Base-by-base conservation (phyloP, 1,140 invertebrate species). In the Sinella curviseta region DNA sequence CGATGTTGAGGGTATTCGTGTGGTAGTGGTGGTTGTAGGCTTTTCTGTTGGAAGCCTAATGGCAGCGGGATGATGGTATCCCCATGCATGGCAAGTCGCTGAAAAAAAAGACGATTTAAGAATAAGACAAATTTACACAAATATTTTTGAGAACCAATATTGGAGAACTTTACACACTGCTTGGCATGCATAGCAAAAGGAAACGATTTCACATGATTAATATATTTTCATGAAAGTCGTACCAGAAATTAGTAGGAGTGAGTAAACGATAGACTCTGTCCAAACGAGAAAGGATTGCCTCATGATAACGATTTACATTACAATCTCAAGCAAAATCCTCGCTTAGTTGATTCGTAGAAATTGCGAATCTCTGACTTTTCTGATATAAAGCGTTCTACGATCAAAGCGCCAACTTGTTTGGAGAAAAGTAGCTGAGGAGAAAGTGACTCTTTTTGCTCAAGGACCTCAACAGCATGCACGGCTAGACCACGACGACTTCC, bases 21-120 rank as follows among this genome's bases (percentile, higher is more conserved):
- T 60, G 8, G 57, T 60, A 17, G 57, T 60, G 3, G 57, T 3
- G 4, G 65, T 70, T 33, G 65, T 70, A 8, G 31, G 8, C 24
- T 70, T 70, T 31, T 30, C 31, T 24, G 65, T 70, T 31, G 65
- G 65, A 8, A 70, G 65, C 31, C 65, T 30, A 17, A 70, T 70
- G 3, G 65, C 65, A 31, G 65, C 65, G 26, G 65, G 65, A 24
- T 70, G 65, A 33, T 70, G 65, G 24, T 70, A 70, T 31, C 65
- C 65, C 65, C 65, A 70, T 1, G 28, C 65, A 70, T 31, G 65
- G 31, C 65, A 70, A 14, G 65, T 14, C 30, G 12, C 28, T 30
- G n/a, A 24, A 31, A 33, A 70, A 8, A 70, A 14, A 70, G 12
- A 31, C 12, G 55, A 60, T 14, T 60, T 60, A 31, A 31, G 12